These are phyloP conservation scores for Lasioglossum malachurum DNA, from an alignment of 2,888 invertebrate genomes.

Conservation along the genomic window DNA sequence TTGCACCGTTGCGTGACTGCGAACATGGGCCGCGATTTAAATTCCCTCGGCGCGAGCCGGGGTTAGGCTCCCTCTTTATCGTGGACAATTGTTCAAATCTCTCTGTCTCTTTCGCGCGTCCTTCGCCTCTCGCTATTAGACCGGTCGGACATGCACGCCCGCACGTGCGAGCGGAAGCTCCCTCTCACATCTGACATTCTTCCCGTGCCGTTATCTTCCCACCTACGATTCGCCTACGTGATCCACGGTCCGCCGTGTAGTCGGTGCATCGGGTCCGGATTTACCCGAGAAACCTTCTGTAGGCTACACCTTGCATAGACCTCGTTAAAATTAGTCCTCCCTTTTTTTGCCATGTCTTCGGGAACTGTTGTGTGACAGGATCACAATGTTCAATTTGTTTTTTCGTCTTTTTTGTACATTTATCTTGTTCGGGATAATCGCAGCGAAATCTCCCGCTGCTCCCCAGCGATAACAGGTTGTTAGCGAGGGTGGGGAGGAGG, in stretches of 20 bases:
- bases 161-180: not conserved
- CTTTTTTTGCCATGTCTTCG: no score
- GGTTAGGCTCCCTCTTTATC: slow-evolving; percentile 10
- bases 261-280: not conserved
- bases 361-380: no score
- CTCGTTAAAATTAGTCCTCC: not conserved
- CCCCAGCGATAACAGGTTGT: not conserved
- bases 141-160: slow-evolving; percentile 10
- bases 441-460: not conserved
- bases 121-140: not conserved
- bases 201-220: slow-evolving; percentile 10
- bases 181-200: not conserved
- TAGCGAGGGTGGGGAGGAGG: not conserved
- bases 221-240: slow-evolving; percentile 6
- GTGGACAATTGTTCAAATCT: not conserved
- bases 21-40: slow-evolving; percentile 19
- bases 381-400: no score
- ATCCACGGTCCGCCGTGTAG: not conserved
- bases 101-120: not conserved
- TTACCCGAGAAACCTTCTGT: not conserved
- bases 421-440: no score
- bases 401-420: no score
- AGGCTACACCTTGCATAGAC: not conserved
- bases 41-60: not conserved
- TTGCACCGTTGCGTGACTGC: slow-evolving; percentile 8